Evolutionary conservation across 2,888 invertebrate species (phyloP).

Genomic region (Formica aserva): DNA sequence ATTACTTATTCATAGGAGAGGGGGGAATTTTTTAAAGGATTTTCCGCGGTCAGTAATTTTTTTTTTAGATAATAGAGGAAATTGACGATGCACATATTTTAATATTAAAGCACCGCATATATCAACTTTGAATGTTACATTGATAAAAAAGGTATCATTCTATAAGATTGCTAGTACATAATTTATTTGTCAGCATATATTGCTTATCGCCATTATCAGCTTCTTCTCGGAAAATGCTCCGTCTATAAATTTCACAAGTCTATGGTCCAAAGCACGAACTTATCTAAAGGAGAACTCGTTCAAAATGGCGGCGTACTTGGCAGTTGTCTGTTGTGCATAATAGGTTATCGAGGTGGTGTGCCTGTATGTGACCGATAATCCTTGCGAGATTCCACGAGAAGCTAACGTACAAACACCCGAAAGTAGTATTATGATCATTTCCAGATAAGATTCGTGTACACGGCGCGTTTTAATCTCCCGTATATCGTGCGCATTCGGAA

Average conservation of each 20-base stretch:
- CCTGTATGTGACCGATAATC: conserved; percentile 29
- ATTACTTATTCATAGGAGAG: too few relatives aligned
- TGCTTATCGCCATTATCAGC: background rate
- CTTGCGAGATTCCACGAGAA: conserved; percentile 43
- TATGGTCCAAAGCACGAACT: background rate
- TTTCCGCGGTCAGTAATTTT: too few relatives aligned
- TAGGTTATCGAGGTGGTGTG: conserved; percentile 76
- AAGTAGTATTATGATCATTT: conserved; percentile 61
- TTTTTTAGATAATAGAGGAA: too few relatives aligned
- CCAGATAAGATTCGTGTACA: conserved; percentile 61
- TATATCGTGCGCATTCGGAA: conserved; percentile 44
- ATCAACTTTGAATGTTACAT: too few relatives aligned
- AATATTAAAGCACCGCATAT: too few relatives aligned
- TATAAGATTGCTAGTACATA: too few relatives aligned
- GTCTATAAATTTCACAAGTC: background rate
- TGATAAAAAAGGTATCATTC: too few relatives aligned
- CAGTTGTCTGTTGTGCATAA: conserved; percentile 72
- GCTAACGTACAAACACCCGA: conserved; percentile 10
- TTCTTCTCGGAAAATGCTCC: background rate
- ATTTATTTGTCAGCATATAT: too few relatives aligned
- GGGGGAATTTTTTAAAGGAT: too few relatives aligned
- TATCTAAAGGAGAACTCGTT: background rate
- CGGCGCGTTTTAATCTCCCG: conserved; percentile 72
- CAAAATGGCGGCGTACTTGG: conserved; percentile 79
- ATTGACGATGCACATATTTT: too few relatives aligned